phyloP scores from a whole-genome alignment of 2,888 invertebrate species.

The Mythimna ferrago region DNA sequence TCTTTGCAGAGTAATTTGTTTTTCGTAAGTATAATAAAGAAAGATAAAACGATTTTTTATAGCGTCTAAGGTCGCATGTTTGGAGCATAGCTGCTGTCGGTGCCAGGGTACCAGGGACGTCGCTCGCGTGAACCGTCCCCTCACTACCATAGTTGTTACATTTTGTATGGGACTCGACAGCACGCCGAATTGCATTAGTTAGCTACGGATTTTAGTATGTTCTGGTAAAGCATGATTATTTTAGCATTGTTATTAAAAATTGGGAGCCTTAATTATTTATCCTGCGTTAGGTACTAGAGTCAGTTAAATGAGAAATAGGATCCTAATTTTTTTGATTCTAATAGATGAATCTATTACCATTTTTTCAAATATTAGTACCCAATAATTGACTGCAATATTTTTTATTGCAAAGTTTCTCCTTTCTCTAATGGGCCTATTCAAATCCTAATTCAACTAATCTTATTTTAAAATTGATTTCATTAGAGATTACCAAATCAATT shows the following conservation, averaged over 20 bases:
- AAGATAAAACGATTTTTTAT: conserved; percentile 75
- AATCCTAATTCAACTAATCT: neutral
- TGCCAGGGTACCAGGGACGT: conserved; percentile 83
- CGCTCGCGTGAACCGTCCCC: conserved; percentile 81
- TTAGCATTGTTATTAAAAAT: conserved; percentile 10
- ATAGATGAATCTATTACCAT: too few species aligned
- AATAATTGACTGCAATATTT: neutral
- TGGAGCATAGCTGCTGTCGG: conserved; percentile 74
- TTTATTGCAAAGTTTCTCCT: neutral
- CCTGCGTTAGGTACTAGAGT: neutral
- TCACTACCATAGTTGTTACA: conserved; percentile 56
- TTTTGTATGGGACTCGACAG: conserved; percentile 58
- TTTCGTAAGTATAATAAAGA: conserved; percentile 61
- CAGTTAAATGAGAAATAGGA: neutral
- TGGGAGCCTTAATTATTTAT: neutral
- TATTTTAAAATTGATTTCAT: neutral
- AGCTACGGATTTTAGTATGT: conserved; percentile 19
- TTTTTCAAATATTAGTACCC: neutral
- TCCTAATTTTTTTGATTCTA: neutral
- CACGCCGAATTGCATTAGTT: conserved; percentile 41
- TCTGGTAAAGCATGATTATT: conserved; percentile 10
- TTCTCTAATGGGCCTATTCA: neutral
- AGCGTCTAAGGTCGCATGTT: conserved; percentile 84
- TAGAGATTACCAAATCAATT: conserved; percentile 22
- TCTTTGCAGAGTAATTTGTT: conserved; percentile 35